These are phyloP conservation scores for Teleopsis dalmanni DNA, from an alignment of 1,140 invertebrate genomes.

Conservation along the genomic window DNA sequence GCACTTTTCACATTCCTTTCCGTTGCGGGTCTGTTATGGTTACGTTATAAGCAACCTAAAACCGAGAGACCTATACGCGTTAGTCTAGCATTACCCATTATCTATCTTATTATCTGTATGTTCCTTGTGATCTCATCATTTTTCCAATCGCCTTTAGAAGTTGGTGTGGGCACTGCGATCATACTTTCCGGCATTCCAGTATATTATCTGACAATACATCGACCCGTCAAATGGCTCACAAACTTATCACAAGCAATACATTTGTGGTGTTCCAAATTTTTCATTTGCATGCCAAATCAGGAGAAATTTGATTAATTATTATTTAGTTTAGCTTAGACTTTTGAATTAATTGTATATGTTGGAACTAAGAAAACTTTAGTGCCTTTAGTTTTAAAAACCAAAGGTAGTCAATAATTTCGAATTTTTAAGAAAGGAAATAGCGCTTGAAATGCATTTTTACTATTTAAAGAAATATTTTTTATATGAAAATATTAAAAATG, in stretches of 20 bases:
- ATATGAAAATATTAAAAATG: no score
- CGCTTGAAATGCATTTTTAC: no score
- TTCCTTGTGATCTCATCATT: conserved; percentile 80
- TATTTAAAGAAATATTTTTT: no score
- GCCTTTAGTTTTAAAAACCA: no score
- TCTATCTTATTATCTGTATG: conserved; percentile 76
- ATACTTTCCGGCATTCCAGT: conserved; percentile 78
- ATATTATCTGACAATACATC: conserved; percentile 77
- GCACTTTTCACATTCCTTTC: conserved; percentile 87
- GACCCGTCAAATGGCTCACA: conserved; percentile 52
- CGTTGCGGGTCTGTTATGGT: conserved; percentile 76
- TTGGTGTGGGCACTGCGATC: conserved; percentile 74
- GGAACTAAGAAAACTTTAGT: no score
- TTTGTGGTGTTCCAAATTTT: conserved; percentile 62
- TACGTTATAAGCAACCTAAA: conserved; percentile 71
- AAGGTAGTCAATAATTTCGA: no score
- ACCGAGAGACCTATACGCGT: conserved; percentile 63
- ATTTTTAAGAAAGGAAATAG: no score
- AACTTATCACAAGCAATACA: conserved; percentile 56
- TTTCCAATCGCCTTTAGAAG: conserved; percentile 65
- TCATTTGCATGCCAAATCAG: conserved; percentile 61
- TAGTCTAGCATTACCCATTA: conserved; percentile 65
- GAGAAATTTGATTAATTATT: conserved; percentile 35
- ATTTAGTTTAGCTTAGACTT: conserved; percentile 3
- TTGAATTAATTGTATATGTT: conserved; percentile 1